Evolutionary conservation across 2,888 invertebrate genomes (phyloP).

Genomic region (Antheraea yamamai): DNA sequence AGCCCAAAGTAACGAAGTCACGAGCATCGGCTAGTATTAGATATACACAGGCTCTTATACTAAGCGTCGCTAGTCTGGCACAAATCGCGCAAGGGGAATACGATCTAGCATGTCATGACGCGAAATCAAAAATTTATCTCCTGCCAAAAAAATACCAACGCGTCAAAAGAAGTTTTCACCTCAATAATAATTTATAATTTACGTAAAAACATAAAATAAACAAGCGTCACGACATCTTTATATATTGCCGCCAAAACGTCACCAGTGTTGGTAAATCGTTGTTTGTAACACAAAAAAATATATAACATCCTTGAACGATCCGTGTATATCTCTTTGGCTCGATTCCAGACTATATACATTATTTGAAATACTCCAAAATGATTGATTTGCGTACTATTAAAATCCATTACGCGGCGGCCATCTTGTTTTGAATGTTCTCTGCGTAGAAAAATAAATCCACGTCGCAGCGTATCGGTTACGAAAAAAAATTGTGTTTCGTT

Average conservation of each 20-base stretch:
- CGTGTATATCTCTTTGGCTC: background rate
- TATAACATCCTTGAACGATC: background rate
- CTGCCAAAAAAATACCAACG: no score
- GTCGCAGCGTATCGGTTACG: background rate
- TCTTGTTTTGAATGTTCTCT: background rate
- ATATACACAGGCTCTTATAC: no score
- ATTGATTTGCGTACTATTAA: background rate
- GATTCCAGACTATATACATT: background rate
- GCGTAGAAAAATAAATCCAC: background rate
- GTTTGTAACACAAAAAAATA: background rate
- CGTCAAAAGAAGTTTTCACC: no score
- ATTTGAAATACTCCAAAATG: background rate
- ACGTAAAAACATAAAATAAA: background rate
- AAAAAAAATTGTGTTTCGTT: no score
- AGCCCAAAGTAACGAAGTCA: no score
- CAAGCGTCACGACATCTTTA: background rate
- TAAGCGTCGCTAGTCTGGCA: no score
- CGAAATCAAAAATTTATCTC: no score
- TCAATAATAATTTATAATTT: no score
- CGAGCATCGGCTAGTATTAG: no score
- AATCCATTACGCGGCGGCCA: constrained; percentile 6
- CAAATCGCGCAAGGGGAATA: no score
- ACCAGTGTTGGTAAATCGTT: background rate
- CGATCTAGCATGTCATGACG: no score
- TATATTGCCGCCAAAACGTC: background rate